Percentiles rank a stretch among this genome's conserved stretches.
phyloP scores from a whole-genome alignment of 2,113 vertebrate genomes.

The Heterocephalus glaber region DNA sequence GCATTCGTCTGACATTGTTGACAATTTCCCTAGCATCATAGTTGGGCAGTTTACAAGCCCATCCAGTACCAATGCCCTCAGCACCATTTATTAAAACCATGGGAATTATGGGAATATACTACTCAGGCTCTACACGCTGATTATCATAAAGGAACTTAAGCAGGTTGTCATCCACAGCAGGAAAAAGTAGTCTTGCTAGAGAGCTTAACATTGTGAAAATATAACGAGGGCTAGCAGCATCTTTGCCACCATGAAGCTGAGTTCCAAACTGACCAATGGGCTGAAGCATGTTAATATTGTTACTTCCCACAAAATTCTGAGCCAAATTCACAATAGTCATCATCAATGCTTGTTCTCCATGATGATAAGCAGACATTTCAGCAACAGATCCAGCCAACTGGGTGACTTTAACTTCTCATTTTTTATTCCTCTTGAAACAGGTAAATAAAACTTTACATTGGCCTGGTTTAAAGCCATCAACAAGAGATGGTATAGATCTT shows the following conservation, averaged over 20 bases:
- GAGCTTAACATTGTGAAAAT: conserved; percentile 99
- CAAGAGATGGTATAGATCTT: conserved; percentile 97
- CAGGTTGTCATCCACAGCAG: conserved; percentile 93
- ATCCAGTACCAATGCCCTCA: conserved; percentile 98
- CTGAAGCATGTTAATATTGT: conserved; percentile 97
- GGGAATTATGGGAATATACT: conserved; percentile 99
- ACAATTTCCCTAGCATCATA: conserved; percentile 96
- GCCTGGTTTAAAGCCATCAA: conserved; percentile 97
- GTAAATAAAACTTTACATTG: conserved; percentile 98
- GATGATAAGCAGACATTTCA: conserved; percentile 99
- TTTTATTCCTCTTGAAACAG: conserved; percentile 98
- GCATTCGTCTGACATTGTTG: too few species aligned
- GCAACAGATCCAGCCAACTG: conserved; percentile 98
- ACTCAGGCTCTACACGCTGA: conserved; percentile 98
- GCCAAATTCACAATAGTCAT: conserved; percentile 99
- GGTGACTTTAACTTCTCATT: conserved; percentile 98
- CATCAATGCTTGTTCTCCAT: conserved; percentile 99
- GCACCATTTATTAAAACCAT: conserved; percentile 98
- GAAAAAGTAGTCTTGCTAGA: conserved; percentile 94
- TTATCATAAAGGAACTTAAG: conserved; percentile 99
- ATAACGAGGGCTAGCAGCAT: conserved; percentile 98
- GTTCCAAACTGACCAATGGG: conserved; percentile 99
- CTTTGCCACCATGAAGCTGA: conserved; percentile 97
- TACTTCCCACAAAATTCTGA: conserved; percentile 99
- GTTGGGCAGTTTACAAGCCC: conserved; percentile 98